Evolutionary conservation across 2,888 invertebrate species (phyloP).

Genomic region (Eupelmus urozonus): DNA sequence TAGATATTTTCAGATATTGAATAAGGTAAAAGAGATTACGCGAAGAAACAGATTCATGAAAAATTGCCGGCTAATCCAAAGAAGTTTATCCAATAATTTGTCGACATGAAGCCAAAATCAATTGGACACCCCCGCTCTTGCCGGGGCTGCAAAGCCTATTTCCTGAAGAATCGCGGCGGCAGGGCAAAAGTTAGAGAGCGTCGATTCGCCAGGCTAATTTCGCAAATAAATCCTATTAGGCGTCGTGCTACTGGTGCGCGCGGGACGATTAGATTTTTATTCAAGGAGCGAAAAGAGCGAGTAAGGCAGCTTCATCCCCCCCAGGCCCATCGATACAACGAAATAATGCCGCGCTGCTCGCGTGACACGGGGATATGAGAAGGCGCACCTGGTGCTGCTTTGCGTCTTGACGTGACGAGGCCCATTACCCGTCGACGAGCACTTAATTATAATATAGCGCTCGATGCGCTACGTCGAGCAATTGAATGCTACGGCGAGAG

Average conservation of each 20-base stretch:
- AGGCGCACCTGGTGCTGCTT: constrained; percentile 67
- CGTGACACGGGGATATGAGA: constrained; percentile 67
- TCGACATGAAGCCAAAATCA: constrained; percentile 29
- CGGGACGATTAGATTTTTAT: constrained; percentile 53
- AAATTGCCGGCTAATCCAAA: background rate
- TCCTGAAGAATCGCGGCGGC: background rate
- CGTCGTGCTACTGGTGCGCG: background rate
- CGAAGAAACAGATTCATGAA: too few species aligned
- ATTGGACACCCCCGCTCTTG: constrained; percentile 36
- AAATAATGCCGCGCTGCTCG: constrained; percentile 57
- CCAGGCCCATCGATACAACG: background rate
- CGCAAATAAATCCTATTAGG: constrained; percentile 58
- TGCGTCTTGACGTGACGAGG: constrained; percentile 74
- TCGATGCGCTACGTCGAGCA: constrained; percentile 21
- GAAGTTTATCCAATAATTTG: constrained; percentile 37
- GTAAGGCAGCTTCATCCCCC: background rate
- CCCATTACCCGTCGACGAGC: constrained; percentile 74
- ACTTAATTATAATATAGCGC: constrained; percentile 77
- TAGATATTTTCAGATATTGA: too few species aligned
- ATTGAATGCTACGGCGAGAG: constrained; percentile 13
- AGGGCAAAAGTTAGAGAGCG: constrained; percentile 48
- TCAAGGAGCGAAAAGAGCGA: background rate
- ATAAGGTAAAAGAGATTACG: too few species aligned
- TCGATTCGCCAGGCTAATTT: constrained; percentile 51
- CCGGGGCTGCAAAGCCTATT: constrained; percentile 45